Percentiles rank a stretch among this genome's conserved stretches.
Conservation (phyloP, 2,888 invertebrate species). For the Melolontha melolontha region DNA sequence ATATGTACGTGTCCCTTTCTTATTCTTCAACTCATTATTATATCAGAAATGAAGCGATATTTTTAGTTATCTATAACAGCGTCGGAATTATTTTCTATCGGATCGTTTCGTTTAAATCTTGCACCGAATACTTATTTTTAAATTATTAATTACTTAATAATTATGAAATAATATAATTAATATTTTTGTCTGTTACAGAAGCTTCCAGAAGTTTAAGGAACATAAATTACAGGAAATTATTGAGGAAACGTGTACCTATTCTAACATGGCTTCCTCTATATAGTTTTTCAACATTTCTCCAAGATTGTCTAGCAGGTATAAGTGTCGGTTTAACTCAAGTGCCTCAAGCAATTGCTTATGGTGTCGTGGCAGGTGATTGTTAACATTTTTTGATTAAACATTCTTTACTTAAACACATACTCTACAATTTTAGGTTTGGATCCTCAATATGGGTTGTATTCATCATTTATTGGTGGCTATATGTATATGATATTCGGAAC, state of each 20-base stretch:
- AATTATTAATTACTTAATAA: no score
- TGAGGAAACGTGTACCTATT: slow-evolving; percentile 70
- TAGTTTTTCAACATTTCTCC: slow-evolving; percentile 72
- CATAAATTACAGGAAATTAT: slow-evolving; percentile 35
- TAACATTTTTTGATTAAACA: not conserved
- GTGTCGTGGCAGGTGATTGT: slow-evolving; percentile 76
- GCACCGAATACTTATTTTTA: no score
- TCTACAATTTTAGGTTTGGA: slow-evolving; percentile 56
- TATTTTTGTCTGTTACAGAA: slow-evolving; percentile 2
- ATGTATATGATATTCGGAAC: slow-evolving; percentile 70
- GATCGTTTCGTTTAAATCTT: no score
- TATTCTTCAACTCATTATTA: no score
- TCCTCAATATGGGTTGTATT: slow-evolving; percentile 71
- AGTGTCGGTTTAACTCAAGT: slow-evolving; percentile 87
- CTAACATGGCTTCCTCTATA: slow-evolving; percentile 82
- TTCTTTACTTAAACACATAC: not conserved
- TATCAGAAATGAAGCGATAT: no score
- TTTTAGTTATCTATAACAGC: no score
- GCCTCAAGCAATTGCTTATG: slow-evolving; percentile 88
- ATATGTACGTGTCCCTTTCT: no score
- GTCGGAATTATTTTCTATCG: no score
- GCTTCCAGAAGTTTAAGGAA: not conserved
- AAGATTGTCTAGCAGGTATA: slow-evolving; percentile 86
- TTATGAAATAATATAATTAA: no score
- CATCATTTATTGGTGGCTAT: slow-evolving; percentile 71